A percentile compares a stretch with the other conserved stretches of the same genome.
These are phyloP conservation scores for Platynereis dumerilii DNA, from an alignment of 2,888 invertebrate genomes.

Conservation along the genomic window DNA sequence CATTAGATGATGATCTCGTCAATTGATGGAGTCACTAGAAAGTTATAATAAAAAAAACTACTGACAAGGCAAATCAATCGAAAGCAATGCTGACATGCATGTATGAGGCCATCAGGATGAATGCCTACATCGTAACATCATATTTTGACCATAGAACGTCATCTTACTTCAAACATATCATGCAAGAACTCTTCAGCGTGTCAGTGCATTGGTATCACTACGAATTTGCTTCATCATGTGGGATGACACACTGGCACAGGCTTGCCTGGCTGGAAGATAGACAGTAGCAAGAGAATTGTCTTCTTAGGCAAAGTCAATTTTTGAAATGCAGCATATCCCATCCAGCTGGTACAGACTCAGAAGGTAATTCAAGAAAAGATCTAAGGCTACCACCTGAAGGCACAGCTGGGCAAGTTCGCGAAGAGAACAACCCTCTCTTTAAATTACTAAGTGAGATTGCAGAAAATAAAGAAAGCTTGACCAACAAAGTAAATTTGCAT, in stretches of 20 bases:
- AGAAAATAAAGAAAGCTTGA: no score
- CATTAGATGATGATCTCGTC: no score
- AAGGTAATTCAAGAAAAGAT: slow-evolving; percentile 34
- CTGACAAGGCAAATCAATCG: no score
- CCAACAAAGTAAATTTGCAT: no score
- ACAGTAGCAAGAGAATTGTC: not conserved
- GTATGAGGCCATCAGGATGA: no score
- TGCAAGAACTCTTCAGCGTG: no score
- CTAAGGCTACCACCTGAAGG: slow-evolving; percentile 43
- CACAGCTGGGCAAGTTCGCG: slow-evolving; percentile 33
- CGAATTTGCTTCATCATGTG: slow-evolving; percentile 9
- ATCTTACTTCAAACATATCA: no score
- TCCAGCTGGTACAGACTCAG: slow-evolving; percentile 35
- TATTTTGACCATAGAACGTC: no score
- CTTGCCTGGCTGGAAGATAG: slow-evolving; percentile 9
- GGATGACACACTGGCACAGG: slow-evolving; percentile 15
- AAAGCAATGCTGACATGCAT: no score
- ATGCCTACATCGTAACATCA: no score
- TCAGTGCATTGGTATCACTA: slow-evolving; percentile 7
- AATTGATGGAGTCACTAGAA: no score
- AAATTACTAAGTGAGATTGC: slow-evolving; percentile 26
- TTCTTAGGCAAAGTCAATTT: slow-evolving; percentile 30
- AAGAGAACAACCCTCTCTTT: slow-evolving; percentile 36
- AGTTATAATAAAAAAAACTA: no score
- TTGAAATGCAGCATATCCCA: slow-evolving; percentile 39